A percentile compares a stretch with the other conserved stretches of the same genome.
These are phyloP conservation scores for Sphaerophoria taeniata DNA, from an alignment of 2,888 invertebrate species.

Conservation along the genomic window DNA sequence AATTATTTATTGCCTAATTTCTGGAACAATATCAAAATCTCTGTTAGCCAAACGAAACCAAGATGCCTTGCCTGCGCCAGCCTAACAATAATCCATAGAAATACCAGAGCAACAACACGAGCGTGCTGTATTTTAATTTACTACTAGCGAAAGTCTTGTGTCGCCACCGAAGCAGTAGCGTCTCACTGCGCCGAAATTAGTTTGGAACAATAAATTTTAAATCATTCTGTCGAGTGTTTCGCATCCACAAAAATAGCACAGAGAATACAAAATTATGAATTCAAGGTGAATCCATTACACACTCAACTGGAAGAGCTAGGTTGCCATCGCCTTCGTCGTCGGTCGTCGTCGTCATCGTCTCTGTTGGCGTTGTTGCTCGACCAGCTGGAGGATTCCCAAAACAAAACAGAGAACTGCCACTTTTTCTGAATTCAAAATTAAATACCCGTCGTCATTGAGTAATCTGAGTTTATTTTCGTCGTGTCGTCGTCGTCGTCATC, in stretches of 20 bases:
- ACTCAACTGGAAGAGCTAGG: conserved; percentile 47
- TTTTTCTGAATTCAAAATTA: conserved; percentile 45
- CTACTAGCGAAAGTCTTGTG: conserved; percentile 18
- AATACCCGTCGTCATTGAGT: conserved; percentile 56
- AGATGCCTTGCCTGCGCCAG: not conserved
- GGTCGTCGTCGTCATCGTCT: not conserved
- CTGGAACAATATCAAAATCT: conserved; percentile 64
- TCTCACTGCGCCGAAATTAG: conserved; percentile 50
- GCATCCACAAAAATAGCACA: conserved; percentile 54
- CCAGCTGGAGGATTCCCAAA: conserved; percentile 57
- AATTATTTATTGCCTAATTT: conserved; percentile 49
- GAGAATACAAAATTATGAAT: conserved; percentile 40
- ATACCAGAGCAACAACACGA: conserved; percentile 22
- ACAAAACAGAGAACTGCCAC: conserved; percentile 21
- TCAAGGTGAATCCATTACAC: conserved; percentile 69
- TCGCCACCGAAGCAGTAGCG: not conserved
- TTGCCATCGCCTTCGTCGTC: conserved; percentile 23
- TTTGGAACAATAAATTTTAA: conserved; percentile 60
- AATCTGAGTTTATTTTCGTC: conserved; percentile 49
- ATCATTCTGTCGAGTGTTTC: conserved; percentile 40
- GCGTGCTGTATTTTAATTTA: conserved; percentile 31
- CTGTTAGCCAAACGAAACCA: conserved; percentile 13
- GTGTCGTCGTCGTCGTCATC: conserved; percentile 3
- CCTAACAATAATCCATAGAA: not conserved
- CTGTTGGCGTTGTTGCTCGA: conserved; percentile 1